Conservation (phyloP, 2,797 vertebrate species). For the Coregonus ussuriensis region DNA sequence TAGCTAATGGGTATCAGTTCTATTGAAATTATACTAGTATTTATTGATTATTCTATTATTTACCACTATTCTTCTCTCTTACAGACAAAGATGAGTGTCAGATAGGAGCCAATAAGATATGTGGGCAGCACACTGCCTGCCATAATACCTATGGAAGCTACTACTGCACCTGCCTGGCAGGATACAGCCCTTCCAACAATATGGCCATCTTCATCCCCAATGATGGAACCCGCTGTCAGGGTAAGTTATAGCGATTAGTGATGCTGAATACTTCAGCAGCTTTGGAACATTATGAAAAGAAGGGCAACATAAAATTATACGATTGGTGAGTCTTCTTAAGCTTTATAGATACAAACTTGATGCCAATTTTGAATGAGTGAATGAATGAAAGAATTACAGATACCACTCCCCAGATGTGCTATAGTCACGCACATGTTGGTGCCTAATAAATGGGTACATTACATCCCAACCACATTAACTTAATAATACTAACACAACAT, state of each 20-base stretch:
- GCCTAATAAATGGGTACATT: too few relatives aligned
- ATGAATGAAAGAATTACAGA: not conserved
- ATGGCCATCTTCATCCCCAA: conserved; percentile 89
- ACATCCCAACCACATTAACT: too few relatives aligned
- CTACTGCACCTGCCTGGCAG: conserved; percentile 86
- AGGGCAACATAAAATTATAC: too few relatives aligned
- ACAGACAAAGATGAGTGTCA: conserved; percentile 86
- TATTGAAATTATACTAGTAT: not conserved
- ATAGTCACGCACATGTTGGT: too few relatives aligned
- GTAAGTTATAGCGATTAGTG: conserved; percentile 62
- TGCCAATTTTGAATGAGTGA: not conserved
- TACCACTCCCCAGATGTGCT: not conserved
- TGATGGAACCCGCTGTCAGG: conserved; percentile 90
- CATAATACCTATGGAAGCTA: conserved; percentile 92
- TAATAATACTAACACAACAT: not conserved
- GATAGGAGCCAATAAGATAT: conserved; percentile 78
- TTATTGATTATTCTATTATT: too few relatives aligned
- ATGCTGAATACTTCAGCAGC: not conserved
- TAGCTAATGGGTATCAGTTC: not conserved
- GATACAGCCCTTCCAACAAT: conserved; percentile 89
- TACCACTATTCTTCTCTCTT: not conserved
- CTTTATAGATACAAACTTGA: not conserved
- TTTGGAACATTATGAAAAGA: not conserved
- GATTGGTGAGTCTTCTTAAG: not conserved
- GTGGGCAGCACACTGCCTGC: conserved; percentile 86